These are phyloP conservation scores for Phengaris arion DNA, from an alignment of 2,888 invertebrate species.

Conservation along the genomic window DNA sequence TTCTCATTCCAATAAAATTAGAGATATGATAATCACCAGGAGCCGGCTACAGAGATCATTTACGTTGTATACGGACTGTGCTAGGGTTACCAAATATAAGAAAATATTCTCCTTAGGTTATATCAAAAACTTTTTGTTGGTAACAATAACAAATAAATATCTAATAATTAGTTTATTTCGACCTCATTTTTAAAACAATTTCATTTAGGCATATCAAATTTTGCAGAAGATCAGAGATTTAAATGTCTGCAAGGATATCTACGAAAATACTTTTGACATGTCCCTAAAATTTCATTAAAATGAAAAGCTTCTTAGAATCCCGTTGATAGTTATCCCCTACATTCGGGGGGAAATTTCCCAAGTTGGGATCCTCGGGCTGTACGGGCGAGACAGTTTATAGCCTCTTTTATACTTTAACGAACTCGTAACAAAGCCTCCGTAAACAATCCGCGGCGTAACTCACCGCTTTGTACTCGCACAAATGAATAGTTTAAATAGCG, in stretches of 20 bases:
- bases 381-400: constrained; percentile 42
- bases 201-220: neutral
- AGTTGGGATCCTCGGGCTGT: neutral
- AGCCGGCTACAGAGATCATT: constrained; percentile 36
- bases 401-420: constrained; percentile 49
- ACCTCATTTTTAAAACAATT: too few species aligned
- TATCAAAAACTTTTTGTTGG: neutral
- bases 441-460: constrained; percentile 46
- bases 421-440: constrained; percentile 47
- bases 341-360: neutral
- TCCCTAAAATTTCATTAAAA: neutral
- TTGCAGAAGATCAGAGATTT: neutral
- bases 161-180: too few species aligned
- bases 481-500: constrained; percentile 41
- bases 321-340: neutral
- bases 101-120: neutral
- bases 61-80: neutral
- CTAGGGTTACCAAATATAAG: neutral
- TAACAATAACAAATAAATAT: neutral
- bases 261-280: neutral
- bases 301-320: neutral
- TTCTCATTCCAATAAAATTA: constrained; percentile 27
- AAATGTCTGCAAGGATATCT: neutral
- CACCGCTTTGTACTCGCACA: constrained; percentile 44
- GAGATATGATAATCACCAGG: constrained; percentile 30